Evolutionary conservation across 2,888 invertebrate genomes (phyloP).

Genomic region (Coenonympha glycerion): DNA sequence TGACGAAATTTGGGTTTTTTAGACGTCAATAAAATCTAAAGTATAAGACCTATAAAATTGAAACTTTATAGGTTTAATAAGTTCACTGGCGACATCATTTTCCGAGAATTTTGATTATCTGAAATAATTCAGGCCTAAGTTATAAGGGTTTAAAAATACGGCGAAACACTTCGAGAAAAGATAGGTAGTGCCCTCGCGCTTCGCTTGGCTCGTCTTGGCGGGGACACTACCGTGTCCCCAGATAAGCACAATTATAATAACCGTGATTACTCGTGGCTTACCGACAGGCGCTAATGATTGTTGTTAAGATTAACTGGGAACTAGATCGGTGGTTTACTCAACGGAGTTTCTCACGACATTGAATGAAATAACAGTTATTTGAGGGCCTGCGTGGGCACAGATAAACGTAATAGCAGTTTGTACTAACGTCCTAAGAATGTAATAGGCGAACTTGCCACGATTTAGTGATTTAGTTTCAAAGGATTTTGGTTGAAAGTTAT

Average conservation of each 20-base stretch:
- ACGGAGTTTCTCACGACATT: conserved; percentile 68
- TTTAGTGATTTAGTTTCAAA: background rate
- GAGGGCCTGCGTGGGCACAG: conserved; percentile 29
- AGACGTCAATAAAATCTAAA: too few relatives aligned
- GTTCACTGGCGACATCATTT: too few relatives aligned
- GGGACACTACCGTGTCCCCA: too few relatives aligned
- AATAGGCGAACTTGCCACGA: background rate
- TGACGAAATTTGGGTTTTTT: too few relatives aligned
- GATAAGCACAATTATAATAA: background rate
- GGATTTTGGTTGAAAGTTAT: background rate
- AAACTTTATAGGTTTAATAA: too few relatives aligned
- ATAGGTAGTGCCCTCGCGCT: too few relatives aligned
- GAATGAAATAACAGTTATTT: conserved; percentile 67
- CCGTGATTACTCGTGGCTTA: conserved; percentile 40
- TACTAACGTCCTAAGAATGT: background rate
- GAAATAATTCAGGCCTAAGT: too few relatives aligned
- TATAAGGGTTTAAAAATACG: too few relatives aligned
- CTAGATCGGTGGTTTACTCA: conserved; percentile 65
- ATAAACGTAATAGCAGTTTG: conserved; percentile 14
- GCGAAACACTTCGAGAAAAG: too few relatives aligned
- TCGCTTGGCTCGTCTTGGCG: too few relatives aligned
- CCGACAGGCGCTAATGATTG: conserved; percentile 54
- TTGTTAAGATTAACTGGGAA: conserved; percentile 65
- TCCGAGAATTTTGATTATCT: too few relatives aligned
- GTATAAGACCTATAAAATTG: too few relatives aligned